phyloP scores from a whole-genome alignment of 2,888 invertebrate genomes.

The Aporophyla lueneburgensis region DNA sequence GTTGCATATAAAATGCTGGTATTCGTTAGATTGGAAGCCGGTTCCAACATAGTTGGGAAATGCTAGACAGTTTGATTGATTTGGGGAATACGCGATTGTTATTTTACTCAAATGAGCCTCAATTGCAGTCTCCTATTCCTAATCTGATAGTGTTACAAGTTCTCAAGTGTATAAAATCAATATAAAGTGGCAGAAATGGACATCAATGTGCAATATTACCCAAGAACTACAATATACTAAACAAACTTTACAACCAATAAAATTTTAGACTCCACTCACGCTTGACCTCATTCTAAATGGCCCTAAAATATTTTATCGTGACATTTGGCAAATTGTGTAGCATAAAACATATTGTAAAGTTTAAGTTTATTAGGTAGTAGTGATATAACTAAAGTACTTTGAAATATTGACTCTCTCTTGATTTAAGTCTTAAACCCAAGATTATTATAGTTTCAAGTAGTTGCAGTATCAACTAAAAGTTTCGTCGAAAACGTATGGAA shows the following conservation, averaged over 20 bases:
- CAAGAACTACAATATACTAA: conserved; percentile 12
- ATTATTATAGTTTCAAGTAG: too few species aligned
- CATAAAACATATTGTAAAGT: conserved; percentile 38
- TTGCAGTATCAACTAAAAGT: too few species aligned
- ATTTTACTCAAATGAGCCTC: too few species aligned
- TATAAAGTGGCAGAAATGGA: background rate
- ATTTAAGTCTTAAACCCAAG: too few species aligned
- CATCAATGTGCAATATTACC: background rate
- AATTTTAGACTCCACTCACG: conserved; percentile 23
- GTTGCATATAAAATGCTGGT: too few species aligned
- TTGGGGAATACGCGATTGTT: too few species aligned
- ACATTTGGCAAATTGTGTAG: conserved; percentile 29
- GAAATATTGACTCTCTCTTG: background rate
- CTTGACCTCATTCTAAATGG: conserved; percentile 38
- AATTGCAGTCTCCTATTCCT: too few species aligned
- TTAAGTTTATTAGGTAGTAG: conserved; percentile 12
- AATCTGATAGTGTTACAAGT: background rate
- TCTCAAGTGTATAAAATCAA: background rate
- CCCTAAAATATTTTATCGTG: conserved; percentile 37
- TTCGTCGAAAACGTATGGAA: too few species aligned
- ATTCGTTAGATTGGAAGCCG: too few species aligned
- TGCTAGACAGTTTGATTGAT: too few species aligned
- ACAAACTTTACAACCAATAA: conserved; percentile 33
- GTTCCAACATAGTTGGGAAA: too few species aligned
- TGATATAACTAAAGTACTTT: background rate